Percentiles rank a stretch among this genome's conserved stretches.
phyloP scores from a whole-genome alignment of 2,797 vertebrate genomes.

The Passerculus sandwichensis region DNA sequence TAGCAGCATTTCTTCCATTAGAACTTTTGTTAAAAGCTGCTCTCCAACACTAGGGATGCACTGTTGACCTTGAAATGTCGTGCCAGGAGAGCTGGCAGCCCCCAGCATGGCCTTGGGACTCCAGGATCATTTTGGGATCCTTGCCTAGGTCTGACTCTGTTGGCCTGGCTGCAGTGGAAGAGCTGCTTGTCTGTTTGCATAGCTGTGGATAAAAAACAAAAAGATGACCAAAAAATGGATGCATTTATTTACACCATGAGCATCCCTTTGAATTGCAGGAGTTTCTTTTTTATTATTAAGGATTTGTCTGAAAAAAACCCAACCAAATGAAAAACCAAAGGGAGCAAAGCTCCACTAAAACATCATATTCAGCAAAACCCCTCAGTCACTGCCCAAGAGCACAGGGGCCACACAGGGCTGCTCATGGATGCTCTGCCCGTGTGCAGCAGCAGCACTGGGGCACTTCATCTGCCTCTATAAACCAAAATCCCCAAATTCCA shows the following conservation, averaged over 20 bases:
- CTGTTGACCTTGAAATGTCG: fast-evolving
- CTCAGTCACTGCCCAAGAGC: background rate
- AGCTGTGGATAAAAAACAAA: background rate
- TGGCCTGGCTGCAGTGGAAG: background rate
- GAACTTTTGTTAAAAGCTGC: background rate
- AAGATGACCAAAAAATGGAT: background rate
- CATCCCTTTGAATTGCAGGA: background rate
- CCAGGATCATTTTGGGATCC: background rate
- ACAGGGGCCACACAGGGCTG: fast-evolving
- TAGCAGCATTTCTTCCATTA: background rate
- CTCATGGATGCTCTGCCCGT: background rate
- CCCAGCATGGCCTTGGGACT: background rate
- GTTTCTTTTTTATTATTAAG: background rate
- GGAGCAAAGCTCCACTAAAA: background rate
- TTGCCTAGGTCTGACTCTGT: fast-evolving
- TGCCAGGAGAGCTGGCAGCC: background rate
- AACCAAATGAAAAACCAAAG: background rate
- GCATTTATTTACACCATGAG: fast-evolving
- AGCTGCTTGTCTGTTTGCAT: background rate
- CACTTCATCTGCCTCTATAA: background rate
- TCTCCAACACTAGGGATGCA: background rate
- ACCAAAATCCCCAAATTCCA: background rate
- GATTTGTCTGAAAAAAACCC: background rate
- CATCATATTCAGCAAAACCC: background rate
- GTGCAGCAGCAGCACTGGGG: background rate